phyloP scores from a whole-genome alignment of 2,888 invertebrate genomes.

The Pocota personata region DNA sequence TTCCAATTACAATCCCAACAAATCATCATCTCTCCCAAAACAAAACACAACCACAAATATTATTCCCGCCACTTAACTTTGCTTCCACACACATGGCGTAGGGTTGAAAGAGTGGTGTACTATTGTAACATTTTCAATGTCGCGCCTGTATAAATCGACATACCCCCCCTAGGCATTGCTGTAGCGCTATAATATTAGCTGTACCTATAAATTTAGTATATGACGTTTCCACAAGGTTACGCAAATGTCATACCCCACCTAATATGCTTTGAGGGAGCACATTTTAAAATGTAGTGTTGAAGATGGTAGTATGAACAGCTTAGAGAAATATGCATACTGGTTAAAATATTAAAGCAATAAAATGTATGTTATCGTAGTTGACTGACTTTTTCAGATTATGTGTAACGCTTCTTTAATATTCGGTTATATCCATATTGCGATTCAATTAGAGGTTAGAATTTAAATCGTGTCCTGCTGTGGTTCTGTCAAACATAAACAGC shows the following conservation, averaged over 20 bases:
- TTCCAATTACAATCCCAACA: neutral
- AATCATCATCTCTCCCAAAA: neutral
- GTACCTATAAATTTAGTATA: neutral
- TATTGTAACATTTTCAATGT: slow-evolving; percentile 9
- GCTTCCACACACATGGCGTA: neutral
- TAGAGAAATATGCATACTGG: too few relatives aligned
- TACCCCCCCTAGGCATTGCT: neutral
- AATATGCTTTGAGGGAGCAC: neutral
- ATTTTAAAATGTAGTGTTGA: neutral
- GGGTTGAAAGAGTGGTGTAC: neutral
- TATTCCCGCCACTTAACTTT: neutral
- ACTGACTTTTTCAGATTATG: too few relatives aligned
- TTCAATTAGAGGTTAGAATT: too few relatives aligned
- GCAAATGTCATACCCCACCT: slow-evolving; percentile 26
- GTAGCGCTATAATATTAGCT: neutral
- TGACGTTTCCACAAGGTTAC: slow-evolving; percentile 26
- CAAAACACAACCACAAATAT: neutral
- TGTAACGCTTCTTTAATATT: too few relatives aligned
- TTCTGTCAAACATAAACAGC: too few relatives aligned
- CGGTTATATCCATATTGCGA: too few relatives aligned
- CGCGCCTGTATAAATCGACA: neutral
- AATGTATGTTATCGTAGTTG: too few relatives aligned
- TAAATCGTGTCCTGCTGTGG: too few relatives aligned
- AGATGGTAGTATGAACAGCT: too few relatives aligned
- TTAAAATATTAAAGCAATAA: too few relatives aligned